Evolutionary conservation across 2,113 vertebrate genomes (phyloP), one percentile per base, ranked within the genome.

Genomic region (Sinocyclocheilus maitianheensis): DNA sequence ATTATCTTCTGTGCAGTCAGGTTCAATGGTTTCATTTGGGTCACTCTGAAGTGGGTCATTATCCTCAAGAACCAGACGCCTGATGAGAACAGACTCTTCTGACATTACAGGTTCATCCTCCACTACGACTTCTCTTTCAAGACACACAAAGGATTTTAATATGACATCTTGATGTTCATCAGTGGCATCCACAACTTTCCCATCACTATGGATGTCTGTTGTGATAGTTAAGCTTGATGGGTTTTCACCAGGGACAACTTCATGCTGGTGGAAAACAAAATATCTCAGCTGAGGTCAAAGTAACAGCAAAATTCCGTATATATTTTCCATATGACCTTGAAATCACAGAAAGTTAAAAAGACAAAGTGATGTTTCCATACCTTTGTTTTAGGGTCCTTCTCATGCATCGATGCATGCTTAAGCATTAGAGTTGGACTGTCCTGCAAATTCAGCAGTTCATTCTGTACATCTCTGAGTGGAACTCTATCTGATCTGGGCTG

Each of bases 381-480:
- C 79, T 67, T 67, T 3, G 30, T 81, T 4, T 60, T 2, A 63
- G n/a, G 14, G 18, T 69, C 63, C 11, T 1, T n/a, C 46, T 69
- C 63, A 71, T n/a, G 24, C 2, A 7, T 14, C 0, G 80, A 22
- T 2, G 26, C 63, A 53, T n/a, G 80, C 20, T 82, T 82, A 53
- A 22, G 3, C 22, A 37, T 34, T 18, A 82, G 12, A 34, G 43
- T 18, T 18, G 48, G 80, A 67, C n/a, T 51, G 14, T 67, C 79
- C 79, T 81, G 79, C 5, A 81, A 26, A 81, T 69, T 67, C 2
- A 30, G 58, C 77, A 81, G 82, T 78, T 93, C 91, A 88, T 94
- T 94, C 65, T 91, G 85, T 76, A 94, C 34, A 88, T 91, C 91
- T 90, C 89, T 91, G 26, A 94, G 82, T 11, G 94, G 93, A 5